A percentile compares a stretch with the other conserved stretches of the same genome.
These are phyloP conservation scores for Tortrix viridana DNA, from an alignment of 2,888 invertebrate genomes.

Conservation along the genomic window DNA sequence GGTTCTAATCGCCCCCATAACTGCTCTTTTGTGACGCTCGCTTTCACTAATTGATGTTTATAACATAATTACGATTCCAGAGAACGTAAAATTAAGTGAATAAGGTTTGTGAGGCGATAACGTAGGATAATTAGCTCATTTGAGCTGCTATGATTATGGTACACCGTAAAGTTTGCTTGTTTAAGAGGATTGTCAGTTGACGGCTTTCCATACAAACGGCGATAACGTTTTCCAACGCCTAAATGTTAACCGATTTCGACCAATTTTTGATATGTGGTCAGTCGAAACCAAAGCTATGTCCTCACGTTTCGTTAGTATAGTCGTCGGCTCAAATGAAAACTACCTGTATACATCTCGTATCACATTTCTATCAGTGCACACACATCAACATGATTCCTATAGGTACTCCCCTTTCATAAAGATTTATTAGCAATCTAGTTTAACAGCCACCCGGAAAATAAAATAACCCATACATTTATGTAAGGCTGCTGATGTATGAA, in stretches of 20 bases:
- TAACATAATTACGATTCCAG: slow-evolving; percentile 2
- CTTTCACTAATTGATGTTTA: slow-evolving; percentile 33
- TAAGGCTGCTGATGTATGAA: slow-evolving; percentile 30
- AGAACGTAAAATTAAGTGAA: slow-evolving; percentile 12
- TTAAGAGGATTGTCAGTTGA: too few relatives aligned
- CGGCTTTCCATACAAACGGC: too few relatives aligned
- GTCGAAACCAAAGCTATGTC: too few relatives aligned
- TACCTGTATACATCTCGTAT: too few relatives aligned
- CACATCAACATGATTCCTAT: background rate
- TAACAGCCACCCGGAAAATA: slow-evolving; percentile 14
- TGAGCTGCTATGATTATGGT: too few relatives aligned
- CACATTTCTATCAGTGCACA: background rate
- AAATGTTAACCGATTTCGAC: too few relatives aligned
- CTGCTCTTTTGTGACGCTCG: slow-evolving; percentile 25
- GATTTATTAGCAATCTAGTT: slow-evolving; percentile 16
- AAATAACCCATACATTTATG: slow-evolving; percentile 29
- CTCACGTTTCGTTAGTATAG: too few relatives aligned
- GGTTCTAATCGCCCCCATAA: slow-evolving; percentile 18
- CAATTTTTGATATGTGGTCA: too few relatives aligned
- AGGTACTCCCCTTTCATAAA: background rate
- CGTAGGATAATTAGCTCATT: background rate
- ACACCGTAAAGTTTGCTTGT: too few relatives aligned
- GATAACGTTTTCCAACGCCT: too few relatives aligned
- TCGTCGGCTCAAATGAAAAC: too few relatives aligned
- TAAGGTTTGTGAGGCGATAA: slow-evolving; percentile 1